Evolutionary conservation across 2,797 vertebrate genomes (phyloP).

Genomic region (Tiaroga cobitis): DNA sequence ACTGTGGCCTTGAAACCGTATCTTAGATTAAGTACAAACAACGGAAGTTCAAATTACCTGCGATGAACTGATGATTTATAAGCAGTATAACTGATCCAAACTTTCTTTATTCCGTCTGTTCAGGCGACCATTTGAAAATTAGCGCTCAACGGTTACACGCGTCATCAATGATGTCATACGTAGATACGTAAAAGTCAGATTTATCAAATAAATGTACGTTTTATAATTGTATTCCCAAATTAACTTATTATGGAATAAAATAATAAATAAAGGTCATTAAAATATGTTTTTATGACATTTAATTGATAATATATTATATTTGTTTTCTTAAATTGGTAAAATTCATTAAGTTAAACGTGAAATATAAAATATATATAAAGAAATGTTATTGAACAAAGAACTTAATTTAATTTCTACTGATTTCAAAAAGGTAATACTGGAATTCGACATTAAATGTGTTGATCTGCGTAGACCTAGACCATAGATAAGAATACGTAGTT

Average conservation of each 20-base stretch:
- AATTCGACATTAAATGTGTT: background rate
- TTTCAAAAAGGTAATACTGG: background rate
- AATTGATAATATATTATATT: background rate
- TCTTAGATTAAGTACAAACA: background rate
- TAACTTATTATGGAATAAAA: background rate
- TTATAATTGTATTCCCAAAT: background rate
- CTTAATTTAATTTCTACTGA: background rate
- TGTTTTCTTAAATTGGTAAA: background rate
- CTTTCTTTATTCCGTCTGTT: background rate
- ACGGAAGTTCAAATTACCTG: background rate
- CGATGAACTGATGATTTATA: background rate
- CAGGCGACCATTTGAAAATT: constrained; percentile 78
- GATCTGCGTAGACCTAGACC: background rate
- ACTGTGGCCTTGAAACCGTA: background rate
- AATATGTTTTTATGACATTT: background rate
- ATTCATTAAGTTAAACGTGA: background rate
- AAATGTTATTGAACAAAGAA: background rate
- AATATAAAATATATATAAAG: background rate
- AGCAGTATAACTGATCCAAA: background rate
- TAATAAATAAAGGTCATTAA: background rate
- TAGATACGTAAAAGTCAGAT: constrained; percentile 7
- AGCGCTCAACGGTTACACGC: constrained; percentile 77
- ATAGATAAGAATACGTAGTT: too few species aligned
- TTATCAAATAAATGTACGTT: too few species aligned
- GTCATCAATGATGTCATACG: constrained; percentile 65